Evolutionary conservation across 2,888 invertebrate species (phyloP), one percentile per base, ranked within the genome.

Genomic region (Globia sparganii): DNA sequence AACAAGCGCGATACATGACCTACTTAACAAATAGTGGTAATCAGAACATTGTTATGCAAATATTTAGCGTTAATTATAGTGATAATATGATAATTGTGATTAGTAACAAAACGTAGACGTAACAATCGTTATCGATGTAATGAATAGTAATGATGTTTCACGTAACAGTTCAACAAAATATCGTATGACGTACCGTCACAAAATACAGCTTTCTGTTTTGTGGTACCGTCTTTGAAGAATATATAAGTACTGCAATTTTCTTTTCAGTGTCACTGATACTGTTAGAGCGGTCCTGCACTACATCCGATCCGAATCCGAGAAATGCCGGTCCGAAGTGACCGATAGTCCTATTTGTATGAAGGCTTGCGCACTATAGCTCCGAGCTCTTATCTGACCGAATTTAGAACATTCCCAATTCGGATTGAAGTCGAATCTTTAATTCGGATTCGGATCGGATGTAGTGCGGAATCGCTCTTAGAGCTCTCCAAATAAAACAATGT

Each of bases 41-140:
- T 75, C 62, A 58, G 46, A 61, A 40, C 72, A 74, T 72, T 70
- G 59, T 56, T 59, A 80, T 74, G 75, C 78, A 83, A 75, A 77
- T 80, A 69, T 76, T 75, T 73, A 66, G 53, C 62, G 68, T 71
- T 78, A 67, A 80, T 81, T 70, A 59, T 43, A 72, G n/a, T 71
- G 84, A 78, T 77, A 79, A 77, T 83, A 77, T 75, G 71, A 74
- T 49, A 61, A 78, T 80, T 80, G 69, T 79, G 78, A 84, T 81
- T 81, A 78, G 28, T 72, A 21, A 76, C 31, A 72, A 76, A 66
- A 77, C 67, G 66, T 77, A 72, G 58, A 70, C 73, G 58, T 69
- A 83, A 72, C 72, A 34, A 59, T 49, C 25, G 34, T 65, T 67
- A 81, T 67, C 75, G 15, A 21, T 53, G 11, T 56, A 34, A 46